A percentile compares a stretch with the other conserved stretches of the same genome.
phyloP scores from a whole-genome alignment of 2,113 vertebrate genomes.

The Callocephalon fimbriatum region DNA sequence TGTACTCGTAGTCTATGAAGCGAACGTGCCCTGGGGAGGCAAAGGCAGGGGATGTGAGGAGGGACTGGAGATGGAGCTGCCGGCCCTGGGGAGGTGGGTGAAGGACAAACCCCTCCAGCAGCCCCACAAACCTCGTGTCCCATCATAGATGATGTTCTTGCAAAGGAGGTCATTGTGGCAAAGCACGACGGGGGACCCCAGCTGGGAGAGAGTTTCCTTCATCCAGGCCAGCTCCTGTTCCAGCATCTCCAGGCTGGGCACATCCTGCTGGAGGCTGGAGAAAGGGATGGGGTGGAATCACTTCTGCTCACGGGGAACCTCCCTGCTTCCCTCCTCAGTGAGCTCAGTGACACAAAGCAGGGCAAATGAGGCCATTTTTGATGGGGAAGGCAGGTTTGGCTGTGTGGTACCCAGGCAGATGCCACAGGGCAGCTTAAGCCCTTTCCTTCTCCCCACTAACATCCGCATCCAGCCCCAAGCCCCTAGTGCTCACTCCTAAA shows the following conservation, averaged over 20 bases:
- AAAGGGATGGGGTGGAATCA: background rate
- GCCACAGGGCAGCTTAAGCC: background rate
- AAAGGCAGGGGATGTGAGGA: background rate
- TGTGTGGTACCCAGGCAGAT: background rate
- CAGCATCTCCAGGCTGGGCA: conserved; percentile 86
- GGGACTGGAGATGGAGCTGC: background rate
- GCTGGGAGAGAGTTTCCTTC: conserved; percentile 88
- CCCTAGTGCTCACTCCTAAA: accelerated
- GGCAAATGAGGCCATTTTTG: accelerated
- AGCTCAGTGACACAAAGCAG: accelerated
- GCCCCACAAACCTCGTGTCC: conserved; percentile 79
- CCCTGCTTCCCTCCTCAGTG: accelerated
- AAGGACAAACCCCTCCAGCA: background rate
- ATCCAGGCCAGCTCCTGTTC: conserved; percentile 92
- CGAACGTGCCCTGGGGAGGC: conserved; percentile 81
- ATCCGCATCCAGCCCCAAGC: background rate
- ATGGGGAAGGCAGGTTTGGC: background rate
- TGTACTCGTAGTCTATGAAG: conserved; percentile 97
- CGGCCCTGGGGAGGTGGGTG: accelerated
- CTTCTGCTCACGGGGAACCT: background rate
- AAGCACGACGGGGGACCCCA: conserved; percentile 92
- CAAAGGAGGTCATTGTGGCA: conserved; percentile 98
- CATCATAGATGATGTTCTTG: conserved; percentile 96
- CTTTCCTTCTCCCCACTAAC: background rate
- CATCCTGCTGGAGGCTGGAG: conserved; percentile 85